Base-by-base conservation (phyloP, 2,113 vertebrate species). In the Ciconia stormi region DNA sequence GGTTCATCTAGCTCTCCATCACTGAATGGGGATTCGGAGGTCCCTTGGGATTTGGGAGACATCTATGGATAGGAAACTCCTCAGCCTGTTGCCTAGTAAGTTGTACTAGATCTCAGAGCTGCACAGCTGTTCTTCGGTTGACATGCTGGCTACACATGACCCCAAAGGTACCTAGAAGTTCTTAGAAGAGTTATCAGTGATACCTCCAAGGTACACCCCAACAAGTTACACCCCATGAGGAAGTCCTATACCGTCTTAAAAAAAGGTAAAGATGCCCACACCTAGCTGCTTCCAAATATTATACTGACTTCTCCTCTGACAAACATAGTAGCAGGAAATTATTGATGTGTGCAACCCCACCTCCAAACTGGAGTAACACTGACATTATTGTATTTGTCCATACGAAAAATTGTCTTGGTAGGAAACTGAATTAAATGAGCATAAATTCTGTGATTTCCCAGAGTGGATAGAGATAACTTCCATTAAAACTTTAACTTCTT, bases 1-100 rank as follows among this genome's bases (percentile, higher is more conserved):
- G 34, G 17, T 49, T 77, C 32, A 59, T 21, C 44, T 34, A 79
- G n/a, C 20, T 86, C 44, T 92, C 52, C 34, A 36, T 34, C 78
- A 67, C 38, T 59, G 20, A 87, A n/a, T 0, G 0, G 8, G 9
- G 16, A 42, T 12, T 69, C 66, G 13, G 8, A 72, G 15, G 16
- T 87, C 47, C 21, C 32, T 20, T 63, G 78, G 47, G 61, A 82
- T 78, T 47, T 71, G 38, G 19, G 47, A 93, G 42, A 84, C 16
- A 62, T 46, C 47, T 46, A 5, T 4, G 2, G 29, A 69, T 3
- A 87, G 40, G 36, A 87, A 56, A 81, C 16, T 89, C 40, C 30
- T 78, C 59, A 62, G 40, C 10, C 55, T 61, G 18, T n/a, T 74
- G 67, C 50, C 55, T 53, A 42, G 10, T 29, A 78, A 66, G 32